Evolutionary conservation across 2,888 invertebrate species (phyloP).

Genomic region (Schizaphis graminum): DNA sequence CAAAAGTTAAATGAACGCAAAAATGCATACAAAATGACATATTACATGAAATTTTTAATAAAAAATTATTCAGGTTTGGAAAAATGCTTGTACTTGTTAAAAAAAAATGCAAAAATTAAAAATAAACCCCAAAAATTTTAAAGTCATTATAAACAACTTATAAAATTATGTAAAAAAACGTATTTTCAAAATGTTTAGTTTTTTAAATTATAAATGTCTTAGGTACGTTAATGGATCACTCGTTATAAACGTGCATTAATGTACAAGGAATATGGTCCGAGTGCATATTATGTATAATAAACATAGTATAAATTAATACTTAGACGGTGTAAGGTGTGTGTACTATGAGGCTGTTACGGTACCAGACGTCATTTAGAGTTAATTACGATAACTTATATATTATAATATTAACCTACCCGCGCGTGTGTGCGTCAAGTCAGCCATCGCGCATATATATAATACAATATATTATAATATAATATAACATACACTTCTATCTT

Average conservation of each 20-base stretch:
- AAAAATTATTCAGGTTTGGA: background rate
- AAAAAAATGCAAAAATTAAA: no score
- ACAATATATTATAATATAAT: background rate
- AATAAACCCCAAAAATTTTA: no score
- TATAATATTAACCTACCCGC: background rate
- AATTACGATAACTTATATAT: conserved; percentile 27
- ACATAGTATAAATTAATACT: background rate
- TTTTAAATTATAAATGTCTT: no score
- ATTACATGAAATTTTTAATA: background rate
- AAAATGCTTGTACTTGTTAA: no score
- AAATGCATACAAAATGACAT: background rate
- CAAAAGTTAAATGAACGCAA: background rate
- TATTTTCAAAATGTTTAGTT: no score
- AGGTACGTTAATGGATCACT: no score
- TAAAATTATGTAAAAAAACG: no score
- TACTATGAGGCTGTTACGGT: background rate
- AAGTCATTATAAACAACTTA: no score
- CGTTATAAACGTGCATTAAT: background rate
- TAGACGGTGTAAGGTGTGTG: background rate
- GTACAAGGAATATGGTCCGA: background rate
- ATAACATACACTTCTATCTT: background rate
- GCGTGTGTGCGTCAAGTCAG: background rate
- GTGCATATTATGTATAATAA: background rate
- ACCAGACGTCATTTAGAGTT: conserved; percentile 35
- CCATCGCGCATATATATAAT: background rate